Conservation (phyloP, 1,140 invertebrate genomes). For the Plectrocnemia conspersa region DNA sequence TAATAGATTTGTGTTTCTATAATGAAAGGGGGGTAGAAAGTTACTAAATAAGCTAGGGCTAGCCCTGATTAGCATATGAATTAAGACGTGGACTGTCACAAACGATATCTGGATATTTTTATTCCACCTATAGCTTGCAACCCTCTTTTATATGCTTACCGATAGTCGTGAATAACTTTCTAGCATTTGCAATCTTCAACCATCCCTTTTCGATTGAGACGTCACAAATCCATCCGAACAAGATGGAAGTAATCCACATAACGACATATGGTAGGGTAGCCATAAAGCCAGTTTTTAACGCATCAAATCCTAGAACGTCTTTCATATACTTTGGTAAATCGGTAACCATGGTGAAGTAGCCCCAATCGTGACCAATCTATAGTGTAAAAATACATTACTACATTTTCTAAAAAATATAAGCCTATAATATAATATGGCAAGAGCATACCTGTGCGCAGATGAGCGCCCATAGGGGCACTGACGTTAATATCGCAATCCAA, state of each 20-base stretch:
- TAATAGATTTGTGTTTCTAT: no score
- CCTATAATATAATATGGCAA: no score
- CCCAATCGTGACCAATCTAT: conserved; percentile 76
- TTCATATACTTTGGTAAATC: conserved; percentile 83
- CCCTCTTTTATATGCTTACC: conserved; percentile 42
- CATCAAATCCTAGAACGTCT: conserved; percentile 71
- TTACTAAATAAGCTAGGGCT: no score
- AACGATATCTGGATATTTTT: no score
- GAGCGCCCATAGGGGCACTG: conserved; percentile 68
- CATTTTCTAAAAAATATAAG: no score
- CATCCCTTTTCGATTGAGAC: conserved; percentile 52
- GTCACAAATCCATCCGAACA: conserved; percentile 56
- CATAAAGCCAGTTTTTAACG: conserved; percentile 59
- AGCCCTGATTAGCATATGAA: no score
- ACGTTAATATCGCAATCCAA: conserved; percentile 70
- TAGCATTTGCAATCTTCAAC: conserved; percentile 53
- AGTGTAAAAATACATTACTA: conserved; percentile 32
- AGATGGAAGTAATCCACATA: conserved; percentile 60
- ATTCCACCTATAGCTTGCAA: background rate
- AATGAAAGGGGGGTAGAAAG: no score
- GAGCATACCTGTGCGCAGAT: conserved; percentile 55
- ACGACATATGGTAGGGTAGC: conserved; percentile 58
- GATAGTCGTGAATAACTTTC: conserved; percentile 59
- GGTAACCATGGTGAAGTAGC: conserved; percentile 78
- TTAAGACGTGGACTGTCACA: no score